Percentiles rank a stretch among this genome's conserved stretches.
Conservation (phyloP, 1,140 invertebrate species). For the Stenopsyche tienmushanensis region DNA sequence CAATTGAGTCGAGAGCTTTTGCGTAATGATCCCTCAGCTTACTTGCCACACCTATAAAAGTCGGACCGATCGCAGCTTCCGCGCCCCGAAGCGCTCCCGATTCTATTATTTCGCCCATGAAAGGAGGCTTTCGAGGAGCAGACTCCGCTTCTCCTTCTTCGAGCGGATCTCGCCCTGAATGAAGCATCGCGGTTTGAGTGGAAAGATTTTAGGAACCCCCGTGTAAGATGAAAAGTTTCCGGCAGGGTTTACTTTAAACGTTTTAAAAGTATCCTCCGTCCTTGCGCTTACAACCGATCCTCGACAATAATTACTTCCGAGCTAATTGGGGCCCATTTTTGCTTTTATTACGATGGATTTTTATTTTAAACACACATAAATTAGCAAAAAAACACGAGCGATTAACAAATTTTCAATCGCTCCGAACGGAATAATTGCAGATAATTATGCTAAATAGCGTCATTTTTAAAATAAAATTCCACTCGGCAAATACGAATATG, state of each 20-base stretch:
- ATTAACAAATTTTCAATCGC: too few relatives aligned
- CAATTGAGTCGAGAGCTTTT: slow-evolving; percentile 37
- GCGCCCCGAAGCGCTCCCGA: slow-evolving; percentile 1
- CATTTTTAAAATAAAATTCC: too few relatives aligned
- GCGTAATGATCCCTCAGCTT: slow-evolving; percentile 33
- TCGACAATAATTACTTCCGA: slow-evolving; percentile 11
- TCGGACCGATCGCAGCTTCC: slow-evolving; percentile 28
- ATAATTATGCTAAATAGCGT: too few relatives aligned
- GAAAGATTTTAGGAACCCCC: slow-evolving; percentile 12
- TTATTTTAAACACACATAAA: too few relatives aligned
- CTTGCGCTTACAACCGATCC: background rate
- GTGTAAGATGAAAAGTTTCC: slow-evolving; percentile 3
- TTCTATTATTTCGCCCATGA: background rate
- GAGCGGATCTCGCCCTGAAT: slow-evolving; percentile 9
- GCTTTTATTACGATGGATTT: too few relatives aligned
- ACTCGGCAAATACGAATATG: too few relatives aligned
- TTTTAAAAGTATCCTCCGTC: slow-evolving; percentile 4
- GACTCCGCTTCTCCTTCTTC: slow-evolving; percentile 2
- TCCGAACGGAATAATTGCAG: too few relatives aligned
- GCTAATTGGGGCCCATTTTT: slow-evolving; percentile 14
- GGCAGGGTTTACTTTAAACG: slow-evolving; percentile 12
- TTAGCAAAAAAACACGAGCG: too few relatives aligned
- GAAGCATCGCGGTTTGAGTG: slow-evolving; percentile 3
- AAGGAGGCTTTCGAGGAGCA: background rate
- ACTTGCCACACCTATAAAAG: slow-evolving; percentile 29